A percentile compares a stretch with the other conserved stretches of the same genome.
Evolutionary conservation across 2,797 vertebrate genomes (phyloP).

Genomic region (Silurus aristotelis): DNA sequence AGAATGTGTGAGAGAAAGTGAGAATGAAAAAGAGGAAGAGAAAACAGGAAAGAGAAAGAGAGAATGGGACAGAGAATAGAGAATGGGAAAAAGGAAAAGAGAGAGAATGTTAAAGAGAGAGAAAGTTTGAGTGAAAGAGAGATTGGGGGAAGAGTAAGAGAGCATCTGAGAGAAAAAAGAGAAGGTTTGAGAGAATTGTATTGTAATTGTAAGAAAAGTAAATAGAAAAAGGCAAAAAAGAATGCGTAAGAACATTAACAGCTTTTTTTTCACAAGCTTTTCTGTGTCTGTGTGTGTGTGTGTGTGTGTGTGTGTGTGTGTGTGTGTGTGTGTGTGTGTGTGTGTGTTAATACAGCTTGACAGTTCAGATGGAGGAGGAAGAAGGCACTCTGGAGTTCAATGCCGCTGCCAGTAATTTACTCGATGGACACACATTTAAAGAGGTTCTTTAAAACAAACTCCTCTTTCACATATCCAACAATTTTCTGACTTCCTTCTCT

Average conservation of each 20-base stretch:
- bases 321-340: slow-evolving; percentile 8
- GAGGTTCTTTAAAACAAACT: slow-evolving; percentile 61
- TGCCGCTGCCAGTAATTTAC: slow-evolving; percentile 79
- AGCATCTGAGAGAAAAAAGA: too few relatives aligned
- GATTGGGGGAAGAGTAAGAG: too few relatives aligned
- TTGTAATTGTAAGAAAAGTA: neutral
- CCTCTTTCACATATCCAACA: neutral
- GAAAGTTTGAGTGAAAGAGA: neutral
- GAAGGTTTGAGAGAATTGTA: too few relatives aligned
- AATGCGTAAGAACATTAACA: too few relatives aligned
- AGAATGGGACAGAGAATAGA: neutral
- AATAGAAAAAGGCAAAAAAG: neutral
- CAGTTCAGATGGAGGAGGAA: slow-evolving; percentile 76
- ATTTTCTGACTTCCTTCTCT: neutral
- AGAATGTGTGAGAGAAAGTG: neutral
- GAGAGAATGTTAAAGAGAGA: neutral
- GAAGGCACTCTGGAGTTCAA: slow-evolving; percentile 75
- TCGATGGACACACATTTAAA: slow-evolving; percentile 62
- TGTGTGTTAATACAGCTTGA: slow-evolving; percentile 73
- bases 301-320: neutral
- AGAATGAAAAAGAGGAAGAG: neutral
- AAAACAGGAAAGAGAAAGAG: neutral
- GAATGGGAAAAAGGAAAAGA: neutral
- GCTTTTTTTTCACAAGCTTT: too few relatives aligned
- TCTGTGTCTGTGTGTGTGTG: neutral